Conservation (phyloP, 2,888 invertebrate genomes). For the Aplocera efformata region DNA sequence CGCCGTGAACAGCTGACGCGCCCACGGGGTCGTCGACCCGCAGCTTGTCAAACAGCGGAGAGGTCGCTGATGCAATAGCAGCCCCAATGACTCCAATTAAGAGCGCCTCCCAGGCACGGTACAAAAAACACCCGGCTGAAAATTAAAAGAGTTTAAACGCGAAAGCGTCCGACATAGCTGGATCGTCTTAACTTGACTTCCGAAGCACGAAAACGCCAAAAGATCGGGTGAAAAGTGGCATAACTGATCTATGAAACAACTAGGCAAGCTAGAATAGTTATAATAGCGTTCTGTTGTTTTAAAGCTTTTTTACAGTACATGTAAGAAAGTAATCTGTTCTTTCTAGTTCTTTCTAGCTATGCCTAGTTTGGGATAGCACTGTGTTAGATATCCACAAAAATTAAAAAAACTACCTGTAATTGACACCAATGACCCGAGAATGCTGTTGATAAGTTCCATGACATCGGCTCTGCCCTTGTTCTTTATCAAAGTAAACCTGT, state of each 20-base stretch:
- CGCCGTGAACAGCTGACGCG: conserved; percentile 93
- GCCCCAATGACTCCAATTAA: conserved; percentile 91
- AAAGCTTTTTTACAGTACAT: too few relatives aligned
- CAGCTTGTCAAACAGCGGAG: conserved; percentile 88
- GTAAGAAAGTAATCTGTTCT: too few relatives aligned
- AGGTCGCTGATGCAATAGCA: conserved; percentile 83
- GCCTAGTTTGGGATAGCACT: too few relatives aligned
- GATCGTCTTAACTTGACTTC: too few relatives aligned
- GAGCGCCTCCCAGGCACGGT: conserved; percentile 92
- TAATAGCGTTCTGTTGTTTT: too few relatives aligned
- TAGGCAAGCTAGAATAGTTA: too few relatives aligned
- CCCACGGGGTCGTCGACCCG: conserved; percentile 95
- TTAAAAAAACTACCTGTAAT: conserved; percentile 85
- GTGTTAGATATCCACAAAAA: too few relatives aligned
- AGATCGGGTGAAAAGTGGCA: too few relatives aligned
- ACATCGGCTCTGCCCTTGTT: conserved; percentile 89
- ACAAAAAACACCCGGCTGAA: conserved; percentile 91
- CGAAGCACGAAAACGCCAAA: too few relatives aligned
- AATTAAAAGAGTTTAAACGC: not conserved
- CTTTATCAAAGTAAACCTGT: conserved; percentile 82
- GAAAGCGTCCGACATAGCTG: too few relatives aligned
- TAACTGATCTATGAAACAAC: too few relatives aligned
- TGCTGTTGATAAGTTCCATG: conserved; percentile 92
- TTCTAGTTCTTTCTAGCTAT: too few relatives aligned
- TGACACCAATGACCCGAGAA: conserved; percentile 92